These are phyloP conservation scores for Escarpia spicata DNA, from an alignment of 2,888 invertebrate species.

Conservation along the genomic window DNA sequence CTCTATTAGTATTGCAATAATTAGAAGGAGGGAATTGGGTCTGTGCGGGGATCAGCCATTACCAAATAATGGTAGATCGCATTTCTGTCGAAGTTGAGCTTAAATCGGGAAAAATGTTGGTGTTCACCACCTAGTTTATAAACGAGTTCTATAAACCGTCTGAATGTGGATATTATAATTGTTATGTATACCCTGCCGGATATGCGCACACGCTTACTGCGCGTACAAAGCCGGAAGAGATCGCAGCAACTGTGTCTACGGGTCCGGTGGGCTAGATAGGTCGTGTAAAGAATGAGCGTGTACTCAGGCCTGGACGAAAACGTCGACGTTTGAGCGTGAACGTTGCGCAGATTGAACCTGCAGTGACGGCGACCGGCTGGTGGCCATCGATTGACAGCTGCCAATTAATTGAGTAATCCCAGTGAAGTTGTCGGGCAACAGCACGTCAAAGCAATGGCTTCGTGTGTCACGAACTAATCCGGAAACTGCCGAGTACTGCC, in stretches of 20 bases:
- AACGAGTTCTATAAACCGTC: no score
- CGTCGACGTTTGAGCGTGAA: not conserved
- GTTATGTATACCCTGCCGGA: no score
- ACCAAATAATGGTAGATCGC: no score
- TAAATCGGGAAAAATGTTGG: no score
- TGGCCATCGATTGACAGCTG: not conserved
- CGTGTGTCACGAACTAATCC: not conserved
- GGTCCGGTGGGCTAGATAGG: not conserved
- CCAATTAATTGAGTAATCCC: conserved; percentile 3
- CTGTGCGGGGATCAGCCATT: no score
- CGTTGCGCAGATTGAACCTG: not conserved
- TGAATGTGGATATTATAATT: no score
- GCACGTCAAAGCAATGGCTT: not conserved
- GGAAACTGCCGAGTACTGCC: conserved; percentile 6
- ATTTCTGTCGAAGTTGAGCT: no score
- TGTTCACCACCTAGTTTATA: no score
- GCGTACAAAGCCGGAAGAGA: not conserved
- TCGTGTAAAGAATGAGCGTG: not conserved
- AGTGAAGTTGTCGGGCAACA: not conserved
- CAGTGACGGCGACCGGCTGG: not conserved
- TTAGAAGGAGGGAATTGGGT: no score
- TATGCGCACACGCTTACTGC: no score
- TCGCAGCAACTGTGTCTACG: not conserved
- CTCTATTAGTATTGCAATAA: no score
- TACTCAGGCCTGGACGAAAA: not conserved